Base-by-base conservation (phyloP, 2,113 vertebrate species). In the Oostethus manadensis region DNA sequence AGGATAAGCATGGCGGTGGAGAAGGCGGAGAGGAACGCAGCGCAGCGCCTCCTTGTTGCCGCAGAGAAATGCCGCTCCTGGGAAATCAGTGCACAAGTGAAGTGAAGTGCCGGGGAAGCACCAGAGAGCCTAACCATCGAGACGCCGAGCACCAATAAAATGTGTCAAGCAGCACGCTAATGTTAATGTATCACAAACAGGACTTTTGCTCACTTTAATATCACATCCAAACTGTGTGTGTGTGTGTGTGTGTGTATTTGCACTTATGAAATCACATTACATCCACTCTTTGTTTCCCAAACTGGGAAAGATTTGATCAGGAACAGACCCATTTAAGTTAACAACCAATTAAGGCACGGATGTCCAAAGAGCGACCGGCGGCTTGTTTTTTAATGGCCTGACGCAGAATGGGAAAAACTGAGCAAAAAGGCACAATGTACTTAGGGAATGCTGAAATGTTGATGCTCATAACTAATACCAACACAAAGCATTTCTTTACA, bases 1-100 rank as follows among this genome's bases (percentile, higher is more conserved):
- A 98, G 89, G 88, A 99, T 97, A 85, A 99, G 84, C 89, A 96
- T 86, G 17, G 93, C 92, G 15, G 93, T 98, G 43, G 93, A 93
- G 73, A 93, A 89, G 69, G 94, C 90, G 0, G 90, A 95, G 0
- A 99, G 82, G n/a, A 90, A 84, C 7, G 94, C 97, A 0, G 91
- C 83, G 58, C 92, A 73, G 6, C 94, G 92, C n/a, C 92, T 91
- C 72, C 76, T 84, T 85, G 89, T 86, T 54, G 70, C 84, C 1
- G 87, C 83, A 0, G 94, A 94, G 70, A 96, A 82, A 76, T 70
- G 62, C 15, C 8, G 83, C 58, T 89, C 89, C 96, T 99, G 76
- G 62, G 75, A 85, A 80, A 86, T 73, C 54, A 83, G 64, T 15
- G 58, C 68, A 73, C 50, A 64, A 79, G 80, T 40, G n/a, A 78